Evolutionary conservation across 2,888 invertebrate species (phyloP), one percentile per base, ranked within the genome.

Genomic region (Pollenia amentaria): DNA sequence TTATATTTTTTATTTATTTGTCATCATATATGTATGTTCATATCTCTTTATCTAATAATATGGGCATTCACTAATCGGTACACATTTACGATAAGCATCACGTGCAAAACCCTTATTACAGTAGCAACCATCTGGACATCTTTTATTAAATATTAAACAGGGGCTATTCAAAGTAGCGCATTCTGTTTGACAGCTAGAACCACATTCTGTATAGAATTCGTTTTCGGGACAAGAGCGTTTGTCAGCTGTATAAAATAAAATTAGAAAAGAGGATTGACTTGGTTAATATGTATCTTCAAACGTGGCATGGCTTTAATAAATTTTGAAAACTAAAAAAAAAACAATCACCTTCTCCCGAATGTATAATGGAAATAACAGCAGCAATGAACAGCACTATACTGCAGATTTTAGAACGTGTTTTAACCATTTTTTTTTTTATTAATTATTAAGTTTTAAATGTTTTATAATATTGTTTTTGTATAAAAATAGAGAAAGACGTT

Each of bases 101-200:
- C 93, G 91, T 3, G 93, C 93, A 72, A 84, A 92, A 0, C 91
- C 91, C 3, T 90, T 53, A 11, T 88, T 88, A 78, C 93, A 93
- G 67, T 93, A 93, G 85, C 93, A 93, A 21, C 89, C 92, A 81
- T 91, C 91, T 2, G 91, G 91, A n/a, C 93, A 93, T 21, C 89
- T 89, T 0, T 91, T 85, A 65, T 92, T 77, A 0, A 16, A 46
- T 0, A 93, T 90, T 0, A 87, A 46, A 12, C 93, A 93, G 0
- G 90, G 89, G 65, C 92, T 1, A 0, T 89, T 89, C 57, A 93
- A 87, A 16, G 90, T 92, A 16, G 89, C 89, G 64, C 93, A 93
- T 67, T 89, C 88, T 3, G 91, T 91, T 87, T 93, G 92, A 75
- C 93, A 93, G 51, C 85, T 88, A 44, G 89, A 85, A 2, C 92